These are phyloP conservation scores for Tachina fera DNA, from an alignment of 2,888 invertebrate species.

Conservation along the genomic window DNA sequence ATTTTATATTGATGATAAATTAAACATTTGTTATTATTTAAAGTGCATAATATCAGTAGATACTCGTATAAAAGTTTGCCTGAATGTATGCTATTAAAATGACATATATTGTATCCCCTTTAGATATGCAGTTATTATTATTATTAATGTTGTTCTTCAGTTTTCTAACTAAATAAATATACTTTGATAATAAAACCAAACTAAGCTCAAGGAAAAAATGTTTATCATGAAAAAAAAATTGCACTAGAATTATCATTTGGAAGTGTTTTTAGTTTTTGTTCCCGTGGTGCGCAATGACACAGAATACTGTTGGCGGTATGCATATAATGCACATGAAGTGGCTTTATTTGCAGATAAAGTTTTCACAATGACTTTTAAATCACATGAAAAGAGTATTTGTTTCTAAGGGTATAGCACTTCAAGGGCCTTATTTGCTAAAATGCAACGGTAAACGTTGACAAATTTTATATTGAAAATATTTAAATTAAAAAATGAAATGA, in stretches of 20 bases:
- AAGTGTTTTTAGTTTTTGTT: background rate
- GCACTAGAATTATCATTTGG: background rate
- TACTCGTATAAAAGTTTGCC: background rate
- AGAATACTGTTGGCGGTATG: no score
- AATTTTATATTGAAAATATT: no score
- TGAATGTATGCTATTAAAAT: conserved; percentile 25
- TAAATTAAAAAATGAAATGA: no score
- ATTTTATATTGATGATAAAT: conserved; percentile 11
- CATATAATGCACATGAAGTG: no score
- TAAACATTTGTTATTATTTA: background rate
- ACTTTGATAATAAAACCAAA: background rate
- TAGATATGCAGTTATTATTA: conserved; percentile 9
- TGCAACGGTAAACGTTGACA: no score
- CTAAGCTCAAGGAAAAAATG: background rate
- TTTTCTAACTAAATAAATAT: background rate
- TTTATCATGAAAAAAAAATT: background rate
- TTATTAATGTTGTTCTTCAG: background rate
- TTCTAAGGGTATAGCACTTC: no score
- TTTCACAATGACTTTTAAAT: no score
- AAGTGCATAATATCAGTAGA: background rate
- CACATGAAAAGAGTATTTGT: no score
- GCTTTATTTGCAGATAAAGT: no score
- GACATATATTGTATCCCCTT: background rate
- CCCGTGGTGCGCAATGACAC: background rate
- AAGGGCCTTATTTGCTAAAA: no score